A percentile compares a stretch with the other conserved stretches of the same genome.
Evolutionary conservation across 2,797 vertebrate genomes (phyloP).

Genomic region (Carapus acus): DNA sequence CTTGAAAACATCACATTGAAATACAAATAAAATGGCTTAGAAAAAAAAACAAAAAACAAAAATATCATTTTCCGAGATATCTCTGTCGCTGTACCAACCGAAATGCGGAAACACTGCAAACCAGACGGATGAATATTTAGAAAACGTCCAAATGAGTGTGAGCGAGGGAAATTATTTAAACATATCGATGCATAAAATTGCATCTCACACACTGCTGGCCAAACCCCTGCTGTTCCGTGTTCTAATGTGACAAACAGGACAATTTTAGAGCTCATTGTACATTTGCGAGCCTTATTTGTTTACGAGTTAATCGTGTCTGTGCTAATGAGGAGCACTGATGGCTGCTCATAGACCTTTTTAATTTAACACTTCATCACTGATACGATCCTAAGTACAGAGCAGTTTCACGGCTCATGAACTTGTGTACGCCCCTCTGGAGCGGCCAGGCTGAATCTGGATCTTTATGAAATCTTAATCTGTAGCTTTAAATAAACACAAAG

Average conservation of each 20-base stretch:
- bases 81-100: neutral
- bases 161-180: slow-evolving; percentile 2
- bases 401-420: slow-evolving; percentile 60
- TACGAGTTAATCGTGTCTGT: slow-evolving; percentile 9
- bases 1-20: too few relatives aligned
- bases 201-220: neutral
- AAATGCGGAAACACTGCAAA: too few relatives aligned
- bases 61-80: too few relatives aligned
- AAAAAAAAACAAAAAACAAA: too few relatives aligned
- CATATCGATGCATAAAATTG: neutral
- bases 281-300: slow-evolving; percentile 6
- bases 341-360: slow-evolving; percentile 20
- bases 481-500: slow-evolving; percentile 82
- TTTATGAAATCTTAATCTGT: slow-evolving; percentile 81
- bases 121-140: neutral
- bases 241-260: neutral
- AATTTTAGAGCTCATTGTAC: neutral
- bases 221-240: neutral
- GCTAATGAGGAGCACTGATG: slow-evolving; percentile 13
- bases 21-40: too few relatives aligned
- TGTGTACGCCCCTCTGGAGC: slow-evolving; percentile 69
- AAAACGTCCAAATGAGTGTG: neutral
- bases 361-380: slow-evolving; percentile 32
- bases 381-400: slow-evolving; percentile 28
- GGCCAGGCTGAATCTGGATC: slow-evolving; percentile 71